These are phyloP conservation scores for Drosophila asahinai DNA, from an alignment of 1,140 invertebrate species.

Conservation along the genomic window DNA sequence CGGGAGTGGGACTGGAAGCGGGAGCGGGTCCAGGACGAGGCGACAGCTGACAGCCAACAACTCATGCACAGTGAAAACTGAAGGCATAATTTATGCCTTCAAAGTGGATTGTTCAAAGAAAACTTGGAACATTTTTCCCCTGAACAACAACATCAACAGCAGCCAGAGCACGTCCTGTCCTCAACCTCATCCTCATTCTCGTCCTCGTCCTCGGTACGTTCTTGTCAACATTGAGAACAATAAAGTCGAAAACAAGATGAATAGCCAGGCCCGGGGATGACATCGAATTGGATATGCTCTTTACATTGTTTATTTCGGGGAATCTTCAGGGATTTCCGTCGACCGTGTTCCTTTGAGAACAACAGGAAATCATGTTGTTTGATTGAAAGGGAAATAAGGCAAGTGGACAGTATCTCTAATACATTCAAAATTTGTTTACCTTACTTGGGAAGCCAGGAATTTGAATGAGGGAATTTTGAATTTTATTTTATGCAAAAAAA, in stretches of 20 bases:
- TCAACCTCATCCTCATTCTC: conserved; percentile 9
- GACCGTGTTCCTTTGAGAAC: conserved; percentile 5
- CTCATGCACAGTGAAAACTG: conserved; percentile 79
- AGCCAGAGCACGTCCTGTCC: conserved; percentile 53
- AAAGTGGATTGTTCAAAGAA: conserved; percentile 80
- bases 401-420: background rate
- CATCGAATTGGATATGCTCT: conserved; percentile 57
- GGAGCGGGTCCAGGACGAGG: conserved; percentile 35
- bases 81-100: conserved; percentile 84
- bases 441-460: background rate
- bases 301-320: conserved; percentile 21
- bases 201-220: conserved; percentile 35
- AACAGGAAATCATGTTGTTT: conserved; percentile 28
- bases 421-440: background rate
- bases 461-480: too few species aligned
- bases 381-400: conserved; percentile 30
- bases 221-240: conserved; percentile 71
- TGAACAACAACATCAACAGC: conserved; percentile 51
- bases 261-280: conserved; percentile 42
- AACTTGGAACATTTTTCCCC: conserved; percentile 70
- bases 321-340: conserved; percentile 18
- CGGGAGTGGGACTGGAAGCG: background rate
- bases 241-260: conserved; percentile 64
- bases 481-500: too few species aligned
- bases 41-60: conserved; percentile 73